These are phyloP conservation scores for Pituophis catenifer DNA, from an alignment of 2,113 vertebrate species.

Conservation along the genomic window DNA sequence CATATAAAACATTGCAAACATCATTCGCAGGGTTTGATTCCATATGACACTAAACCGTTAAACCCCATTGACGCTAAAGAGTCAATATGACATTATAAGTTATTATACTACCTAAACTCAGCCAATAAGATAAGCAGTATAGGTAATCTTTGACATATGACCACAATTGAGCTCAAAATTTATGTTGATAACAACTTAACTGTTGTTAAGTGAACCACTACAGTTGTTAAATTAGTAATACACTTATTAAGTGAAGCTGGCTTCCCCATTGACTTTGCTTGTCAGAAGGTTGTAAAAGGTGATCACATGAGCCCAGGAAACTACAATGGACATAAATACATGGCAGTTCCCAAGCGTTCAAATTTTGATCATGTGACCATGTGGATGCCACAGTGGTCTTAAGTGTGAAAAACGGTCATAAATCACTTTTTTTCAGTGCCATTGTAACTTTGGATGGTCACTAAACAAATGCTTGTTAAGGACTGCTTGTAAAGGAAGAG, in stretches of 20 bases:
- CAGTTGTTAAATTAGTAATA: background rate
- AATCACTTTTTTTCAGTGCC: background rate
- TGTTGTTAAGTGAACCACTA: background rate
- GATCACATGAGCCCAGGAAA: background rate
- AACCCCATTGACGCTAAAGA: background rate
- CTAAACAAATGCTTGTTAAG: background rate
- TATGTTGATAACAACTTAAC: background rate
- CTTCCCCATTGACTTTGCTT: background rate
- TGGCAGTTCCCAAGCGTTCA: background rate
- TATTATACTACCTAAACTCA: background rate
- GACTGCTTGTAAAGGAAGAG: background rate
- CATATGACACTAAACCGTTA: background rate
- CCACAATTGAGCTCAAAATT: background rate
- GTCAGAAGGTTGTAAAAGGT: background rate
- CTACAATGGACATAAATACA: background rate
- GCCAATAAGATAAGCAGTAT: background rate
- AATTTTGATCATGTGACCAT: background rate
- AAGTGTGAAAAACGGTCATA: background rate
- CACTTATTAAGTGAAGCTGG: background rate
- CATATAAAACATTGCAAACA: background rate
- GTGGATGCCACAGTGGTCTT: background rate
- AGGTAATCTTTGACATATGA: background rate
- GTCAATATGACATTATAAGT: background rate
- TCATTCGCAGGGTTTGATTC: background rate
- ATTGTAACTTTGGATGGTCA: background rate